phyloP scores from a whole-genome alignment of 2,113 vertebrate genomes.

The Carlito syrichta region DNA sequence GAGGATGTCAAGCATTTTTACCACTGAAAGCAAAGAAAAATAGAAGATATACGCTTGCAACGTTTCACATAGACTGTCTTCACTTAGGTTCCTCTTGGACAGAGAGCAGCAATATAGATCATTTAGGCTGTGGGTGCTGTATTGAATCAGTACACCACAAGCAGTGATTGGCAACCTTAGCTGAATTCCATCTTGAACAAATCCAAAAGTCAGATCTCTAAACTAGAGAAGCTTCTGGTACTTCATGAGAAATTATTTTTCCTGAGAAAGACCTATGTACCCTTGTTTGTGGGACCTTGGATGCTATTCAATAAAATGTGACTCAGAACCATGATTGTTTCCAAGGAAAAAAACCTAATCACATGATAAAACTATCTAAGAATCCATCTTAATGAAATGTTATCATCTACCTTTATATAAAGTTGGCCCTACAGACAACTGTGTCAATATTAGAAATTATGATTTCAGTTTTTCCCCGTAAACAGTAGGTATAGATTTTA shows the following conservation, averaged over 20 bases:
- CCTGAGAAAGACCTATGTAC: neutral
- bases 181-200: neutral
- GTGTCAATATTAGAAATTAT: neutral
- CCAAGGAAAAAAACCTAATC: neutral
- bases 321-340: neutral
- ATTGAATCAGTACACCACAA: neutral
- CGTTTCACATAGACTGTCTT: neutral
- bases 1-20: neutral
- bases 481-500: neutral
- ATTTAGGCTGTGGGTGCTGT: neutral
- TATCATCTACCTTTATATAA: neutral
- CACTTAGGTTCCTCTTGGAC: neutral
- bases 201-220: neutral
- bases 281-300: neutral
- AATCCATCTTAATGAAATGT: neutral
- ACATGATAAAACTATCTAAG: neutral
- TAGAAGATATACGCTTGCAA: constrained; percentile 14
- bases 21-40: constrained; percentile 4
- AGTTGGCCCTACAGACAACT: neutral
- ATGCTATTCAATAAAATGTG: neutral
- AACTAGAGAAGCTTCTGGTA: neutral
- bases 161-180: neutral
- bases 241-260: neutral
- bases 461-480: neutral
- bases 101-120: neutral